Base-by-base conservation (phyloP, 2,113 vertebrate genomes). In the Oryzias celebensis region DNA sequence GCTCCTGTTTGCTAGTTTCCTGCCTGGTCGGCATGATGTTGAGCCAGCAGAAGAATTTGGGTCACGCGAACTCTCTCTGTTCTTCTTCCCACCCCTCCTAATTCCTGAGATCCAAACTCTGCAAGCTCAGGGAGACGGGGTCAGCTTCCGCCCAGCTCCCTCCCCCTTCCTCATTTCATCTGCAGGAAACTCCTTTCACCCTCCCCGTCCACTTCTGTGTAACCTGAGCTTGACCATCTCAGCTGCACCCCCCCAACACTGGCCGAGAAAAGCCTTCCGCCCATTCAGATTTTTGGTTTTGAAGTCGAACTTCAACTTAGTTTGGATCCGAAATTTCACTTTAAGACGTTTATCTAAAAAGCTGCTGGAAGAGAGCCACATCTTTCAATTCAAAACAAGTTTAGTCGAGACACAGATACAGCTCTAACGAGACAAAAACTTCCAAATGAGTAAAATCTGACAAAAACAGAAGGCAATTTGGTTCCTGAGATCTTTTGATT, bases 41-140 rank as follows among this genome's bases (percentile, higher is more conserved):
- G 58, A 58, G 69, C 45, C 50, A 58, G 24, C 58, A 51, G 46
- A 42, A 69, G 75, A 83, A 88, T 83, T 52, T 85, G 74, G 77
- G 81, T 85, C 76, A 84, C 63, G 59, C 48, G 76, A 73, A 36
- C 15, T 44, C 60, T 48, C 15, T 18, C 46, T 47, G 42, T 12
- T 60, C 51, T 17, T 0, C 43, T 26, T 60, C 58, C 62, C 26
- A 54, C 45, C 72, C 62, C 75, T 65, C 62, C 61, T 59, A 72
- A 54, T 59, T 77, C 62, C 53, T 73, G 53, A 72, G 60, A 73
- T 73, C 59, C 42, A 62, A 73, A 63, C 67, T 75, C 17, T 73
- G 71, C 62, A 65, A 65, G 56, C 65, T 68, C 65, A 76, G 73
- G 61, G 65, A 73, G 67, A 55, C 16, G 52, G 71, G 73, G 63